A percentile compares a stretch with the other conserved stretches of the same genome.
phyloP scores from a whole-genome alignment of 2,888 invertebrate genomes.

The Chamaedrilus cognettii region DNA sequence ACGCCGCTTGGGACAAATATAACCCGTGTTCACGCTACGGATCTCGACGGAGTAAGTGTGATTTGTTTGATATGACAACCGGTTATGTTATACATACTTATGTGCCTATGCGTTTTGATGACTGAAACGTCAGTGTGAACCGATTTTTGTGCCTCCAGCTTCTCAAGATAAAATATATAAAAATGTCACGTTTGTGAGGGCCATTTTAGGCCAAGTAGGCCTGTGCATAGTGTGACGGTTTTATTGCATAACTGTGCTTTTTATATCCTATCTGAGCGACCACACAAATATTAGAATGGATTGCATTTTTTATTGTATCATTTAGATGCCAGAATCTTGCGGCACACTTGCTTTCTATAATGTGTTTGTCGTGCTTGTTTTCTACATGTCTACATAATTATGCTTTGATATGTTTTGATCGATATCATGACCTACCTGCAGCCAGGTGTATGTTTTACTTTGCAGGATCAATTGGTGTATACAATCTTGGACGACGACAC shows the following conservation, averaged over 20 bases:
- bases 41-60: constrained; percentile 41
- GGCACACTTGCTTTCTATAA: not conserved
- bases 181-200: too few relatives aligned
- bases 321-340: not conserved
- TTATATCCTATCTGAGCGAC: too few relatives aligned
- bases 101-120: too few relatives aligned
- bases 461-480: constrained; percentile 31
- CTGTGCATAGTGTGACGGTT: too few relatives aligned
- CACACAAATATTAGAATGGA: too few relatives aligned
- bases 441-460: not conserved
- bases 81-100: constrained; percentile 6
- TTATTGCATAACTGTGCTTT: too few relatives aligned
- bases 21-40: constrained; percentile 44
- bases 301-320: constrained; percentile 1
- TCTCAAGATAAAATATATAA: too few relatives aligned
- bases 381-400: too few relatives aligned
- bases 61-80: not conserved
- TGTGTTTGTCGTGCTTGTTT: not conserved
- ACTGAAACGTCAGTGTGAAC: too few relatives aligned
- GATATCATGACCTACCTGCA: not conserved
- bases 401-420: too few relatives aligned
- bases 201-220: too few relatives aligned
- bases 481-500: constrained; percentile 30
- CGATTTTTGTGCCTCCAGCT: too few relatives aligned
- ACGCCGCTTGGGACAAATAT: constrained; percentile 44